phyloP scores from a whole-genome alignment of 1,140 invertebrate species.

The Xylocopa sonorina region DNA sequence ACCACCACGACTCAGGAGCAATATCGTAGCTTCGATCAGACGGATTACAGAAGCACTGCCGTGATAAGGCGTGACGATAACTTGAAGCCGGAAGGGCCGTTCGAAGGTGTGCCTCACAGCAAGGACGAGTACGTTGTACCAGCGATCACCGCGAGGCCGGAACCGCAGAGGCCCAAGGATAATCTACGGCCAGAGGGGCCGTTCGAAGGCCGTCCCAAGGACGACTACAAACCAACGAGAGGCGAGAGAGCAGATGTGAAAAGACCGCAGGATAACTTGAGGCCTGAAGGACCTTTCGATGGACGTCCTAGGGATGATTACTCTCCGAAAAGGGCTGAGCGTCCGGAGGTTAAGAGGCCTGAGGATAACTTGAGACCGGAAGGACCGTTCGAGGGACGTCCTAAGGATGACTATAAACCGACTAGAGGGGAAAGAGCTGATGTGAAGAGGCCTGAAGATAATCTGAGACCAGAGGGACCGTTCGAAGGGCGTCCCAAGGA shows the following conservation, averaged over 20 bases:
- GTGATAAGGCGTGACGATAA: slow-evolving; percentile 79
- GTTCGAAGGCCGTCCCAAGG: slow-evolving; percentile 79
- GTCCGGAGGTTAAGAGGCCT: slow-evolving; percentile 78
- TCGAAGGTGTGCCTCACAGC: slow-evolving; percentile 79
- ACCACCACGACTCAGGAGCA: slow-evolving; percentile 79
- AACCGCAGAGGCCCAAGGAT: slow-evolving; percentile 82
- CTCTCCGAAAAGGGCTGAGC: slow-evolving; percentile 81
- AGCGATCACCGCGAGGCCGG: slow-evolving; percentile 81
- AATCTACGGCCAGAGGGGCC: slow-evolving; percentile 83
- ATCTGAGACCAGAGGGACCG: slow-evolving; percentile 83
- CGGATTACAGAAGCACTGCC: slow-evolving; percentile 74
- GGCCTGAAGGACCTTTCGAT: slow-evolving; percentile 81
- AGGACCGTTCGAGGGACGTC: slow-evolving; percentile 78
- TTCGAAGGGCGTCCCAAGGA: slow-evolving; percentile 79
- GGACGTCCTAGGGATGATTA: slow-evolving; percentile 81
- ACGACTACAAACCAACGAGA: slow-evolving; percentile 81
- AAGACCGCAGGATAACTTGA: slow-evolving; percentile 81
- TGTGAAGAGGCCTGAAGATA: slow-evolving; percentile 80
- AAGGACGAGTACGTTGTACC: slow-evolving; percentile 74
- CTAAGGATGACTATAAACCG: slow-evolving; percentile 81
- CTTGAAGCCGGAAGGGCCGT: slow-evolving; percentile 82
- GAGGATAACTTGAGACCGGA: slow-evolving; percentile 83
- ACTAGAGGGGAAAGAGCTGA: slow-evolving; percentile 80
- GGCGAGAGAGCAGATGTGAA: slow-evolving; percentile 82
- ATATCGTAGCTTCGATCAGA: slow-evolving; percentile 73